Conservation (phyloP, 2,113 vertebrate species). For the Rhinoderma darwinii region DNA sequence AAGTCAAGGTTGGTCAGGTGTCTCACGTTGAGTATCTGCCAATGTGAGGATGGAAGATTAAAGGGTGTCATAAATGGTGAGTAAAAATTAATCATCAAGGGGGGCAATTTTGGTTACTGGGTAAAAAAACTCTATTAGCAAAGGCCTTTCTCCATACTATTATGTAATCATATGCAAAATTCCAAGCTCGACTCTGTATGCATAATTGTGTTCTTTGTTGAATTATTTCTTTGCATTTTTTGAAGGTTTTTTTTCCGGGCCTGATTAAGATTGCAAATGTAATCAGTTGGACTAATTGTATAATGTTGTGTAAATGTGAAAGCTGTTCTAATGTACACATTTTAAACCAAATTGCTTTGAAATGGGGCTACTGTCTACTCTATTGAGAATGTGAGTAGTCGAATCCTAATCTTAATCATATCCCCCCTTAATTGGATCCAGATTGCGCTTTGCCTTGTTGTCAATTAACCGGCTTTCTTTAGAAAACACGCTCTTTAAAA, state of each 20-base stretch:
- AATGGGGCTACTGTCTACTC: neutral
- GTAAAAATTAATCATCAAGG: neutral
- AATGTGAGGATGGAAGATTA: neutral
- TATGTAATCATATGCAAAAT: neutral
- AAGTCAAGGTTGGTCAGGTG: too few relatives aligned
- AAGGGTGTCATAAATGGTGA: too few relatives aligned
- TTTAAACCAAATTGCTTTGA: conserved; percentile 35
- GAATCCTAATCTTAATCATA: conserved; percentile 16
- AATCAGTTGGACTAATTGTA: conserved; percentile 24
- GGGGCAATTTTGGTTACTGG: too few relatives aligned
- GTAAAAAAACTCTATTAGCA: neutral
- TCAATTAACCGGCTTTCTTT: conserved; percentile 44
- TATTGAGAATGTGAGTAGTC: conserved; percentile 10
- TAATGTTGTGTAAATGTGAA: conserved; percentile 44
- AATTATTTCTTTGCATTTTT: conserved; percentile 10
- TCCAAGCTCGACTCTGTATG: neutral
- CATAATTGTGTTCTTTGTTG: neutral
- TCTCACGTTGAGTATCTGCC: too few relatives aligned
- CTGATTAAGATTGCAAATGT: neutral
- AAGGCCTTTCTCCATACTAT: neutral
- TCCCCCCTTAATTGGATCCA: conserved; percentile 28
- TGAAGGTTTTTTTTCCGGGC: neutral
- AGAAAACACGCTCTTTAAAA: conserved; percentile 1
- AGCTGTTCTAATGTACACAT: conserved; percentile 24
- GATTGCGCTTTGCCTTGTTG: conserved; percentile 28